Base-by-base conservation (phyloP, 2,797 vertebrate genomes). In the Brotula barbata region DNA sequence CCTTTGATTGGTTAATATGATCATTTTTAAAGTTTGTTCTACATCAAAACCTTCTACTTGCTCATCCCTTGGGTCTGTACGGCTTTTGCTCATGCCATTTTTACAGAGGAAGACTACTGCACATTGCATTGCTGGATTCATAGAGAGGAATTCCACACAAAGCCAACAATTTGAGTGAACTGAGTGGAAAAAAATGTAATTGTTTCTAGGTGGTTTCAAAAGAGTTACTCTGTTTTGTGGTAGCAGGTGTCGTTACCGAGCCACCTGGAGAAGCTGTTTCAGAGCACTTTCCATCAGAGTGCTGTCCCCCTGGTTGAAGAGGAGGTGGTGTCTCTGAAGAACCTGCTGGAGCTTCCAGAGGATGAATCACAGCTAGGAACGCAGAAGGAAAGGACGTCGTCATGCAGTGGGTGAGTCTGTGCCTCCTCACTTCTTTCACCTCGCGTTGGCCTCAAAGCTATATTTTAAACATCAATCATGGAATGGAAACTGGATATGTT, bases 231-330 rank as follows among this genome's bases (percentile, higher is more conserved):
- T 60, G 46, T 58, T 39, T 39, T 82, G 16, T 77, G 80, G 73
- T 66, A 75, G 33, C 67, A 96, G 97, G 88, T 81, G 78, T 83
- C 80, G 2, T 90, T 96, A 79, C 82, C 91, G 67, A 87, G 86
- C 75, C 93, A 93, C 15, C 86, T 99, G 88, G 93, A 95, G 83
- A 89, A 85, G 84, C 87, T 99, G 77, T 95, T 99, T 71, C 91
- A 92, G 86, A 85, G 77, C 54, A 94, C 92, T 88, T 99, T 99
- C 88, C 94, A 94, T 69, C 88, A 84, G 42, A 53, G 86, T 3
- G 75, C 85, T 36, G 67, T 85, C 57, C 45, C 72, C 72, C 78
- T 74, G 54, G 44, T 87, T 60, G 89, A 91, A 66, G 92, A 92
- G 50, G 83, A 90, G 62, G 90, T 96, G 62, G 61, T 59, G 58